Conservation (phyloP, 2,888 invertebrate genomes). For the Holacanthella duospinosa region DNA sequence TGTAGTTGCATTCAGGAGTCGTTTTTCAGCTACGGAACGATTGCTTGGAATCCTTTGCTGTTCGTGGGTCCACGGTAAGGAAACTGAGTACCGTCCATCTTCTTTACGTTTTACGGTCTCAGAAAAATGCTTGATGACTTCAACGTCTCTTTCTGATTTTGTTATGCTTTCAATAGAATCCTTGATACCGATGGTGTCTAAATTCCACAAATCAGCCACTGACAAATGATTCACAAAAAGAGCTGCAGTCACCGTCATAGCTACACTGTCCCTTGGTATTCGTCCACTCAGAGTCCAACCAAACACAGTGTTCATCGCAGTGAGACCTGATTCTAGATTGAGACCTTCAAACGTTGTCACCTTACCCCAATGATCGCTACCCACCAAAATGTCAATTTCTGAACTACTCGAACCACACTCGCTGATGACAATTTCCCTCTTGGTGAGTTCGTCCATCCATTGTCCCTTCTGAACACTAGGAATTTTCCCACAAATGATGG, state of each 20-base stretch:
- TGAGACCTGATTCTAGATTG: slow-evolving; percentile 12
- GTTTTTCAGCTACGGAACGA: background rate
- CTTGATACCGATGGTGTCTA: slow-evolving; percentile 7
- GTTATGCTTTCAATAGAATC: background rate
- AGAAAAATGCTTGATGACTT: background rate
- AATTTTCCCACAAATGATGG: background rate
- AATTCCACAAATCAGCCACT: slow-evolving; percentile 3
- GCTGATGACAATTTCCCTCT: background rate
- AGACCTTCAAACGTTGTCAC: slow-evolving; percentile 14
- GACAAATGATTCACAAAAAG: background rate
- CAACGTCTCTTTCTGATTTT: background rate
- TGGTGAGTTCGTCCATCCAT: background rate
- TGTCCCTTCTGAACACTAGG: background rate
- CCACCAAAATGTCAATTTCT: slow-evolving; percentile 21
- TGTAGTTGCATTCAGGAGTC: background rate
- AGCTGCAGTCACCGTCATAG: background rate
- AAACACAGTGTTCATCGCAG: slow-evolving; percentile 17
- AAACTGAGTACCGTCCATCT: slow-evolving; percentile 8
- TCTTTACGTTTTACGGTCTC: background rate
- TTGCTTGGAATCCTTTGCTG: background rate
- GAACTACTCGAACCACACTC: background rate
- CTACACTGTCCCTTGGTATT: background rate
- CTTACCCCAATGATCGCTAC: slow-evolving; percentile 12
- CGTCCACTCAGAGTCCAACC: slow-evolving; percentile 20
- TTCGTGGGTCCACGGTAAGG: slow-evolving; percentile 9